A percentile compares a stretch with the other conserved stretches of the same genome.
Evolutionary conservation across 2,797 vertebrate genomes (phyloP).

Genomic region (Gallinago nigripennis): DNA sequence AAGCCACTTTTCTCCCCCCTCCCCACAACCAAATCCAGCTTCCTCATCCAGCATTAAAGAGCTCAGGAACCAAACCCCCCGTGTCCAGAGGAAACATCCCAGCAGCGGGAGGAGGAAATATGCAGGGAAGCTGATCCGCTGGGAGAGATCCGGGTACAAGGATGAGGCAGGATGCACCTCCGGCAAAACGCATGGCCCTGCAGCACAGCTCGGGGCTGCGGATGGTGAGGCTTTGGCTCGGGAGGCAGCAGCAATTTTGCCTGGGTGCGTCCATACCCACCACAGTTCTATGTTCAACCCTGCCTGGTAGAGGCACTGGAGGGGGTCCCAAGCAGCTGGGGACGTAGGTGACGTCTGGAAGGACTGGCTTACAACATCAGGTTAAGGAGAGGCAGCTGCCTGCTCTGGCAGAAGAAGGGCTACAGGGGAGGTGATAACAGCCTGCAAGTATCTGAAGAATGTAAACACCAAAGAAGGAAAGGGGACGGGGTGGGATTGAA

Average conservation of each 20-base stretch:
- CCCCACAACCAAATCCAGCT: not conserved
- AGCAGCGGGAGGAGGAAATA: not conserved
- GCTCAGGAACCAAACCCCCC: not conserved
- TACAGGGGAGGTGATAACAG: constrained; percentile 59
- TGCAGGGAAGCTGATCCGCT: not conserved
- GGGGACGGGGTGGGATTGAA: constrained; percentile 24
- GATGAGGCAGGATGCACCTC: constrained; percentile 19
- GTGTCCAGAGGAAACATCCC: not conserved
- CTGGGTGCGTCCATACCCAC: not conserved
- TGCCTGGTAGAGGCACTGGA: not conserved
- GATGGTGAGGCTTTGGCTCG: not conserved
- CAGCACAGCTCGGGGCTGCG: not conserved
- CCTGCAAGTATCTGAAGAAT: constrained; percentile 66
- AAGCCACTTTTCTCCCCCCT: not conserved
- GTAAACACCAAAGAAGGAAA: constrained; percentile 73
- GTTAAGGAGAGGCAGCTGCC: constrained; percentile 44
- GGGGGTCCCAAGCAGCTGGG: not conserved
- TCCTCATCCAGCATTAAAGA: not conserved
- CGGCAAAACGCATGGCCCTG: not conserved
- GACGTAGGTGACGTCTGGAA: not conserved
- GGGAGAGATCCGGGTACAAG: constrained; percentile 33
- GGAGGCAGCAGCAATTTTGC: not conserved
- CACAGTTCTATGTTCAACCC: not conserved
- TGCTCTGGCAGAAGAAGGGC: not conserved
- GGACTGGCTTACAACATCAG: not conserved